phyloP scores from a whole-genome alignment of 2,113 vertebrate species.

The cat (Felis catus) region DNA sequence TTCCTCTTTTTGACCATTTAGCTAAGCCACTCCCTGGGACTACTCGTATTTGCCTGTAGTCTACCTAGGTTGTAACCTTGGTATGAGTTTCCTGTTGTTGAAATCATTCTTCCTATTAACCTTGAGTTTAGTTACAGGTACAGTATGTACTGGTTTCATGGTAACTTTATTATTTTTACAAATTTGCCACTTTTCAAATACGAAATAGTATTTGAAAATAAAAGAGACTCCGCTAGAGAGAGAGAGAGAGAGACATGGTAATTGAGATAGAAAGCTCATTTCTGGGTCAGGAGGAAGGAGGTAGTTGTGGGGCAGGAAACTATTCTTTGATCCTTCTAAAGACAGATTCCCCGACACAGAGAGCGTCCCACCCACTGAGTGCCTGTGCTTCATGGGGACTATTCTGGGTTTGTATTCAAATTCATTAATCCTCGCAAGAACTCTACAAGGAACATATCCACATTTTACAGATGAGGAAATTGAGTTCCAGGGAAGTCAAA shows the following conservation, averaged over 20 bases:
- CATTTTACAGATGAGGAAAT: slow-evolving; percentile 10
- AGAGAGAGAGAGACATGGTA: not conserved
- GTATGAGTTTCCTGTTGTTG: not conserved
- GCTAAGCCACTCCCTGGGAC: not conserved
- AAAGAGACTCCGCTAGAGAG: not conserved
- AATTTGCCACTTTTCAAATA: not conserved
- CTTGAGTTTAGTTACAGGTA: not conserved
- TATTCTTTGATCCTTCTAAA: not conserved
- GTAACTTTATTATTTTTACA: not conserved
- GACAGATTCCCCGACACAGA: not conserved
- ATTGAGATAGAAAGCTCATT: not conserved
- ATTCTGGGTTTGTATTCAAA: not conserved
- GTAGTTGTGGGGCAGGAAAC: not conserved
- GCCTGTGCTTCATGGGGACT: not conserved
- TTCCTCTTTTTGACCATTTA: not conserved
- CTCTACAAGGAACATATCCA: not conserved
- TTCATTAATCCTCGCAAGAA: not conserved
- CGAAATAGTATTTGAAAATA: not conserved
- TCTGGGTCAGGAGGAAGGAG: not conserved
- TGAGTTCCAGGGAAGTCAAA: not conserved
- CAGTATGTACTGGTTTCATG: slow-evolving; percentile 5
- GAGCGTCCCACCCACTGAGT: not conserved
- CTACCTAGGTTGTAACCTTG: not conserved
- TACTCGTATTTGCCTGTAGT: not conserved
- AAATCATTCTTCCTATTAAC: not conserved